phyloP scores from a whole-genome alignment of 92 coral and sea anemone species.

The Umimayanthus kanabou region DNA sequence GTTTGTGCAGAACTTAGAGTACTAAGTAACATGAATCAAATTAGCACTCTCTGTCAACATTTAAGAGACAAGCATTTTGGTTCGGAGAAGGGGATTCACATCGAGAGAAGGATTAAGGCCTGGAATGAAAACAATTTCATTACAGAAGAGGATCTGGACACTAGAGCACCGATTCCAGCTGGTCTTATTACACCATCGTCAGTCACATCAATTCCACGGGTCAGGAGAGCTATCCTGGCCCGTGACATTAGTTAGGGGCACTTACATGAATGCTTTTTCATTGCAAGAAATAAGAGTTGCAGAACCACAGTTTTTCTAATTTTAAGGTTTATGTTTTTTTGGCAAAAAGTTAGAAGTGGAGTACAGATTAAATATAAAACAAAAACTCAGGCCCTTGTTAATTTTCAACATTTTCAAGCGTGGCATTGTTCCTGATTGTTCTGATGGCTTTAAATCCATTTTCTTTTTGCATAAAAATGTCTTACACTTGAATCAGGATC shows the following conservation, averaged over 20 bases:
- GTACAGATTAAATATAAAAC: no score
- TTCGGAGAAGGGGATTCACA: neutral
- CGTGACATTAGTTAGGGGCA: conserved; percentile 81
- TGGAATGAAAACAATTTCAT: conserved; percentile 67
- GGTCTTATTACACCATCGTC: neutral
- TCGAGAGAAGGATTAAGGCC: conserved; percentile 38
- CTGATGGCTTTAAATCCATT: no score
- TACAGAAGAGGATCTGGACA: conserved; percentile 43
- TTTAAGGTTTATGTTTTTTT: no score
- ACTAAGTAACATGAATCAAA: neutral
- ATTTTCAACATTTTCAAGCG: no score
- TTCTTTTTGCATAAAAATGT: no score
- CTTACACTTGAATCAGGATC: no score
- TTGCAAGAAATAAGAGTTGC: no score
- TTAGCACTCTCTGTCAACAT: conserved; percentile 29
- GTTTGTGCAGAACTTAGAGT: neutral
- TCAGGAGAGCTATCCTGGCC: conserved; percentile 79
- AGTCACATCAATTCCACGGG: conserved; percentile 52
- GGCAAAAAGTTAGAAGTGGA: no score
- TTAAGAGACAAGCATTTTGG: conserved; percentile 52
- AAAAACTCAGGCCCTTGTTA: no score
- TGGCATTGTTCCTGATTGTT: no score
- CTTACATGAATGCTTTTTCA: conserved; percentile 40
- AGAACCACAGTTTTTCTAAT: no score
- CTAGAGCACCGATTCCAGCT: conserved; percentile 44